These are phyloP conservation scores for Chaetorhynchus papuensis DNA, from an alignment of 2,113 vertebrate species.

Conservation along the genomic window DNA sequence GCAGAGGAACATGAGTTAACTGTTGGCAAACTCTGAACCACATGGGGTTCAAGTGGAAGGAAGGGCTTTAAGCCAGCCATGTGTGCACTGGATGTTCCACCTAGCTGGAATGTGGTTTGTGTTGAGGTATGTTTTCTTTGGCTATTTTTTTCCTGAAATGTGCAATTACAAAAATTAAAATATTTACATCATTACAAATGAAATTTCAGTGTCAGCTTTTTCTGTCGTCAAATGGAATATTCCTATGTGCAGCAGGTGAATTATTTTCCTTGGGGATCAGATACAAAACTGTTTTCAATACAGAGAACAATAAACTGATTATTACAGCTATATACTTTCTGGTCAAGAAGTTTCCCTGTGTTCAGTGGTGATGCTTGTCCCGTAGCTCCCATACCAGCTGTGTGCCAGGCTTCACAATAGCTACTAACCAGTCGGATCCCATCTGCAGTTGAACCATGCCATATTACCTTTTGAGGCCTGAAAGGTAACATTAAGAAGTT, in stretches of 20 bases:
- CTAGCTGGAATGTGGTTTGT: slow-evolving; percentile 12
- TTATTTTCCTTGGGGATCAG: slow-evolving; percentile 74
- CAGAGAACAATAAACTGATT: slow-evolving; percentile 88
- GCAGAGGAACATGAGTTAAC: not conserved
- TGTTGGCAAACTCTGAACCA: not conserved
- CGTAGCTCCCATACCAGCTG: slow-evolving; percentile 73
- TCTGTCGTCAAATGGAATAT: slow-evolving; percentile 27
- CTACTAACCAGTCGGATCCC: slow-evolving; percentile 81
- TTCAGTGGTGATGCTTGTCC: slow-evolving; percentile 87
- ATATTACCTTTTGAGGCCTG: slow-evolving; percentile 91
- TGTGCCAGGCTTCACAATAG: slow-evolving; percentile 92
- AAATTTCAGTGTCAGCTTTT: slow-evolving; percentile 68
- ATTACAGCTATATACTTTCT: slow-evolving; percentile 86
- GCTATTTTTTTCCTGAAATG: slow-evolving; percentile 60
- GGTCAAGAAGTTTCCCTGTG: slow-evolving; percentile 85
- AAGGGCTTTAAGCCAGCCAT: not conserved
- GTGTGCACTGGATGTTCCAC: not conserved
- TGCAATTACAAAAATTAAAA: slow-evolving; percentile 56
- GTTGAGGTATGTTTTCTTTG: slow-evolving; percentile 78
- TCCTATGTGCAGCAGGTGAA: not conserved
- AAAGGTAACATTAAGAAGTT: slow-evolving; percentile 17
- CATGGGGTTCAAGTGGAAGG: not conserved
- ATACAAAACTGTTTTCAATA: slow-evolving; percentile 91
- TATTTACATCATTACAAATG: slow-evolving; percentile 78
- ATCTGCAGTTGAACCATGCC: slow-evolving; percentile 85